These are phyloP conservation scores for zebrafish (Danio rerio) DNA, from an alignment of 2,113 vertebrate genomes.

Conservation along the genomic window GRCz12tu NC_133178.1:44915501-44916000, in stretches of 20 bases:
- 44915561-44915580: not conserved
- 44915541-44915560: not conserved
- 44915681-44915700: conserved; percentile 76
- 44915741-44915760: not conserved
- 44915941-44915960: no score
- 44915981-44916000: no score
- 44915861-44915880: no score
- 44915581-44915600: not conserved
- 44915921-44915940: no score
- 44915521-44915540: not conserved
- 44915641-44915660: conserved; percentile 64
- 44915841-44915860: not conserved
- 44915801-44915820: not conserved
- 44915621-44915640: conserved; percentile 23
- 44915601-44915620: conserved; percentile 51
- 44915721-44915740: conserved; percentile 64
- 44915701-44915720: conserved; percentile 77
- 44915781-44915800: conserved; percentile 21
- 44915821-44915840: not conserved
- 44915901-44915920: no score
- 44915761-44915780: conserved; percentile 7
- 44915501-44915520: not conserved
- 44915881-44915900: no score
- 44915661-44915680: conserved; percentile 50
- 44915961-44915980: no score